Evolutionary conservation across 2,113 vertebrate species (phyloP).

Genomic region (Ploceus nigricollis): DNA sequence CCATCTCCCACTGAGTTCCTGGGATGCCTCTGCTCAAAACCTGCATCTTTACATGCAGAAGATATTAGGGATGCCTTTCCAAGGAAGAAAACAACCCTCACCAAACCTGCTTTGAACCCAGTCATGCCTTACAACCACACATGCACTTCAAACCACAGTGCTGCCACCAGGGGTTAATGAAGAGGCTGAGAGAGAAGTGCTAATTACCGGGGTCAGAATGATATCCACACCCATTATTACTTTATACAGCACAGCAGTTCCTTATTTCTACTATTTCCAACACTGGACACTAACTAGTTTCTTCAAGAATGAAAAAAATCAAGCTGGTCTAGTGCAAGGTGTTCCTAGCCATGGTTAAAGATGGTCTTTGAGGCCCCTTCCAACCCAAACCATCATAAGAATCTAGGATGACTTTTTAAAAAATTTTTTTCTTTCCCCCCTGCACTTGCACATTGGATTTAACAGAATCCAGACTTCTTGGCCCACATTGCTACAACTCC

Average conservation of each 20-base stretch:
- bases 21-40: background rate
- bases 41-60: rapidly evolving
- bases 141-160: background rate
- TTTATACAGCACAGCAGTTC: background rate
- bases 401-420: background rate
- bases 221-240: background rate
- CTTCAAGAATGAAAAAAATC: background rate
- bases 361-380: background rate
- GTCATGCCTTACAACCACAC: background rate
- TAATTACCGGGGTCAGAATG: background rate
- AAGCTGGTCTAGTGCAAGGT: background rate
- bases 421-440: background rate
- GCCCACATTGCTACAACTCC: background rate
- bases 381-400: background rate
- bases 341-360: background rate
- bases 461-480: background rate
- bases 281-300: background rate
- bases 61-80: background rate
- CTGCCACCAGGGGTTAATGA: background rate
- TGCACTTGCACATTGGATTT: background rate
- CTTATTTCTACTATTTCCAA: background rate
- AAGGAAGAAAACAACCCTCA: background rate
- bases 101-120: background rate
- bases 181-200: background rate
- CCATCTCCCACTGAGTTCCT: background rate